A percentile compares a stretch with the other conserved stretches of the same genome.
phyloP scores from a whole-genome alignment of 2,113 vertebrate genomes.

The Brienomyrus brachyistius region DNA sequence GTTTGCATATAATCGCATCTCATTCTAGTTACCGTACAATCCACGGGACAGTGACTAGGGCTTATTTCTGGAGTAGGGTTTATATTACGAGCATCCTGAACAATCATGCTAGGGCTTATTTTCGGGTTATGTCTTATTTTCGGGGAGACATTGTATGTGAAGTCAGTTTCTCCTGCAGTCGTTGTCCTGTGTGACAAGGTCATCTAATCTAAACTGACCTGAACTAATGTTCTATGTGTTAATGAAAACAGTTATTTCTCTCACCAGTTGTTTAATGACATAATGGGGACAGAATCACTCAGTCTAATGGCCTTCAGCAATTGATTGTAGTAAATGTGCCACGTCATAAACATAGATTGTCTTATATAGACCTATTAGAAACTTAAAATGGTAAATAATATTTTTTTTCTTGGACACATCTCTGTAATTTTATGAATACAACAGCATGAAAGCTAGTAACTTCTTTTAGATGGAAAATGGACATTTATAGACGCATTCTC shows the following conservation, averaged over 20 bases:
- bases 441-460: not conserved
- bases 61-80: too few relatives aligned
- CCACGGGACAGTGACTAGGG: too few relatives aligned
- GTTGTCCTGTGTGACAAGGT: not conserved
- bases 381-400: not conserved
- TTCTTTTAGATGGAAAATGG: not conserved
- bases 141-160: too few relatives aligned
- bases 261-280: not conserved
- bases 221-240: conserved; percentile 1
- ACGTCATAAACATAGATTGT: not conserved
- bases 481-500: not conserved
- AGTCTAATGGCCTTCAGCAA: not conserved
- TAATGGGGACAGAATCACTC: not conserved
- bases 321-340: not conserved
- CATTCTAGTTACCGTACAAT: too few relatives aligned
- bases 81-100: too few relatives aligned
- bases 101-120: too few relatives aligned
- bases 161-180: not conserved
- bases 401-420: not conserved
- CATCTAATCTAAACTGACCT: not conserved
- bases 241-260: not conserved
- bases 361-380: not conserved
- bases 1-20: too few relatives aligned
- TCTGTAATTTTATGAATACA: not conserved
- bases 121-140: too few relatives aligned